Evolutionary conservation across 1,140 invertebrate genomes (phyloP), one percentile per base, ranked within the genome.

Genomic region (Panagrolaimus sp.): DNA sequence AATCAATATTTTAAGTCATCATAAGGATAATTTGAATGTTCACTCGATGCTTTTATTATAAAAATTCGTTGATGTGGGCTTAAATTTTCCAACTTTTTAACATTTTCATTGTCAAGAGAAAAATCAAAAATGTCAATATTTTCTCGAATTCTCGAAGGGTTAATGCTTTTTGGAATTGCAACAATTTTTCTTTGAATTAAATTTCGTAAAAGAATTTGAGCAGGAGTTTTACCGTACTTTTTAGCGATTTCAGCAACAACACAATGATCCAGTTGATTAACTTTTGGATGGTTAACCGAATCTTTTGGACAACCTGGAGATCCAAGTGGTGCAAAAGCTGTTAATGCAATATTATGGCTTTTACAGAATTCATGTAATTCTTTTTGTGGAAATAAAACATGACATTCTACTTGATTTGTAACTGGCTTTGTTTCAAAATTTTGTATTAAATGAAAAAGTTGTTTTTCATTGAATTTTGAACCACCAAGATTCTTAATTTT

Each of bases 401-500:
- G 91, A 70, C 89, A 89, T 83, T 95, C 92, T 63, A 92, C 87
- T 87, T 92, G 84, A 47, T 92, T 91, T 79, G 90, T 88, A 1
- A 88, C 88, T 0, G 92, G 92, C 66, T 89, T 89, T 20, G 94
- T 88, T 44, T 84, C 87, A 0, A 88, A 88, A 23, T 84, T 84
- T 27, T 87, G 84, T 13, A 93, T 74, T 1, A 96, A 75, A 9
- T 89, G 85, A 44, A 89, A 86, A 13, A 93, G 87, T 84, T 95
- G 92, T 38, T 87, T 83, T 45, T 87, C 88, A 81, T 92, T 94
- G 79, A 96, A 96, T 83, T 95, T 96, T 44, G 91, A 93, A 0
- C 94, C 72, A 0, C 93, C 92, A 76, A 96, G 91, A 64, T 89
- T 89, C 65, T 86, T 88, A 0, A 87, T 85, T 9, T 92, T 84